Evolutionary conservation across 2,888 invertebrate genomes (phyloP).

Genomic region (Pollenia amentaria): DNA sequence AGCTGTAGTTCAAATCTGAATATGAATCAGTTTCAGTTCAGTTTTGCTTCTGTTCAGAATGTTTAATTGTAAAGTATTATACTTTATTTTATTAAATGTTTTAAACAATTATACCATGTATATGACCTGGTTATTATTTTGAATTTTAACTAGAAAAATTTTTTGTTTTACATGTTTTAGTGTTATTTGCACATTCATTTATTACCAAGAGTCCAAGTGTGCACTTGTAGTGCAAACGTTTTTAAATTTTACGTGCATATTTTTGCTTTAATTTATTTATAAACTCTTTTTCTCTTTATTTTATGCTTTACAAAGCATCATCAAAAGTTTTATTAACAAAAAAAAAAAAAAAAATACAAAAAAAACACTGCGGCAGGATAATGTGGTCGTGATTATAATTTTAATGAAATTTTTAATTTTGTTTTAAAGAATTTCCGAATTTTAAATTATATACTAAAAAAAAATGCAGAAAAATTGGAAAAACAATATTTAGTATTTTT

Average conservation of each 20-base stretch:
- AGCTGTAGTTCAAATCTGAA: no score
- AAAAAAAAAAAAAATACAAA: neutral
- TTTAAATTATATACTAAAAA: neutral
- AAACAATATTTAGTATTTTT: neutral
- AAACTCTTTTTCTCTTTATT: neutral
- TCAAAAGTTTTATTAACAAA: neutral
- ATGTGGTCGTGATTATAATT: neutral
- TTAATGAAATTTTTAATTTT: neutral
- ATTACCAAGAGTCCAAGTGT: neutral
- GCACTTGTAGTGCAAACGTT: neutral
- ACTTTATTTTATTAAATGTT: neutral
- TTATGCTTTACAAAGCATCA: neutral
- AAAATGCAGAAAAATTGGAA: neutral
- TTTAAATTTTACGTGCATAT: conserved; percentile 25
- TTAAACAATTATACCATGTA: conserved; percentile 31
- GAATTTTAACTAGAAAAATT: conserved; percentile 39
- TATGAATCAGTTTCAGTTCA: no score
- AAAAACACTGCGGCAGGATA: neutral
- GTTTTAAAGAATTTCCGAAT: neutral
- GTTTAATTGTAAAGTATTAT: neutral
- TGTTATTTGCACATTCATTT: conserved; percentile 8
- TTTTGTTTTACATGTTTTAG: neutral
- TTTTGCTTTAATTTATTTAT: neutral
- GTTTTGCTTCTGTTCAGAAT: no score
- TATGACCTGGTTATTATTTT: conserved; percentile 56